Base-by-base conservation (phyloP, 2,888 invertebrate species). In the Melanophora roralis region DNA sequence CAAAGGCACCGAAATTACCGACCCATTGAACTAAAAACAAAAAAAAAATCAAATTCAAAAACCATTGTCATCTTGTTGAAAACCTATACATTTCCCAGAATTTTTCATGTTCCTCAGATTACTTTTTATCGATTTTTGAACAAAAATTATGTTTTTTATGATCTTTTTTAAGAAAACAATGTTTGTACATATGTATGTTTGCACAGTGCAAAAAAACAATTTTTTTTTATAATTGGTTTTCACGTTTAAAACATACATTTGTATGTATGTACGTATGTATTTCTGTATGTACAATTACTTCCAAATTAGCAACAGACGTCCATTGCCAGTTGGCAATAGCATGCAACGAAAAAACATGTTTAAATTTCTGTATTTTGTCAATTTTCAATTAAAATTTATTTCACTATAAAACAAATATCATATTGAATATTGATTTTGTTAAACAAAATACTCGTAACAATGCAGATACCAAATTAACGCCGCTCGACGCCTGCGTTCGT, bases 381-480 rank as follows among this genome's bases (percentile, higher is more conserved):
- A 38, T 45, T 59, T 68, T 45, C 19, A 75, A 75, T 75, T 75
- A 51, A 67, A 59, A 40, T 59, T 51, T 74, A 34, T 59, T 67
- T 59, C 38, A 43, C 32, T 45, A 51, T 51, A 65, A 27, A 67
- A 67, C 14, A 27, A 60, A 73, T n/a, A 34, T 34, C 5, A 9
- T 49, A 57, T 49, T 16, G 27, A 32, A 40, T 34, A 21, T 36
- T 65, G 36, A 32, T 19, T 34, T 32, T 47, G 38, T 47, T 36
- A 36, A 65, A 64, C 36, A 45, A 64, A 53, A 73, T n/a, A 21
- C 43, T 57, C 60, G 47, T 45, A n/a, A n/a, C 32, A 34, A 62
- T 14, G 36, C 45, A 45, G 38, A 47, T 27, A 36, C 43, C 9
- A 12, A 14, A 43, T 6, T 60, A 49, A 38, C 16, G 57, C 47